A percentile compares a stretch with the other conserved stretches of the same genome.
These are phyloP conservation scores for Sepiola atlantica DNA, from an alignment of 2,888 invertebrate species.

Conservation along the genomic window DNA sequence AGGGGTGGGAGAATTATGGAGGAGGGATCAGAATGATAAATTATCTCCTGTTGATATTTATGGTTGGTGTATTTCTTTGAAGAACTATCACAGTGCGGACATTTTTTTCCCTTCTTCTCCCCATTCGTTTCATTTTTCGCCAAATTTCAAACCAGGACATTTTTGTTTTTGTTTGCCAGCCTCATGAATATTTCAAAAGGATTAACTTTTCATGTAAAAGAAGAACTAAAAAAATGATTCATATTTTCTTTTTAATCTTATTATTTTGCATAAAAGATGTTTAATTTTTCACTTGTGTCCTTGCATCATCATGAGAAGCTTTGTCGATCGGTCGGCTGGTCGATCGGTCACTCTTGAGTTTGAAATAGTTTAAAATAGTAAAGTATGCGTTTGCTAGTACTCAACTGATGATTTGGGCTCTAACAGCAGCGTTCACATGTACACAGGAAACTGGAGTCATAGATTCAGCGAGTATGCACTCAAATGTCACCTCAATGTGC, in stretches of 20 bases:
- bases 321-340: no score
- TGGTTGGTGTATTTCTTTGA: background rate
- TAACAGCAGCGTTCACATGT: no score
- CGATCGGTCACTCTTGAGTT: no score
- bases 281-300: background rate
- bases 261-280: background rate
- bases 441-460: no score
- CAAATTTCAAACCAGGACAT: background rate
- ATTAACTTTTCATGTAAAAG: background rate
- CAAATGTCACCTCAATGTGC: no score
- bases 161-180: background rate
- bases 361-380: no score
- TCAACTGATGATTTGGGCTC: no score
- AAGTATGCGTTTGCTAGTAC: no score
- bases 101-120: background rate
- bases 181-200: background rate
- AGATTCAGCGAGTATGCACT: no score
- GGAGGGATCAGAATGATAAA: background rate
- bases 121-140: background rate
- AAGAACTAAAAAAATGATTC: background rate
- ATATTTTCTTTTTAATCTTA: background rate
- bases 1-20: no score
- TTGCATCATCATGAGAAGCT: no score
- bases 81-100: background rate
- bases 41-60: slow-evolving; percentile 4